Conservation (phyloP, 53 echinoderm and acorn worm species). For the Astropecten irregularis region DNA sequence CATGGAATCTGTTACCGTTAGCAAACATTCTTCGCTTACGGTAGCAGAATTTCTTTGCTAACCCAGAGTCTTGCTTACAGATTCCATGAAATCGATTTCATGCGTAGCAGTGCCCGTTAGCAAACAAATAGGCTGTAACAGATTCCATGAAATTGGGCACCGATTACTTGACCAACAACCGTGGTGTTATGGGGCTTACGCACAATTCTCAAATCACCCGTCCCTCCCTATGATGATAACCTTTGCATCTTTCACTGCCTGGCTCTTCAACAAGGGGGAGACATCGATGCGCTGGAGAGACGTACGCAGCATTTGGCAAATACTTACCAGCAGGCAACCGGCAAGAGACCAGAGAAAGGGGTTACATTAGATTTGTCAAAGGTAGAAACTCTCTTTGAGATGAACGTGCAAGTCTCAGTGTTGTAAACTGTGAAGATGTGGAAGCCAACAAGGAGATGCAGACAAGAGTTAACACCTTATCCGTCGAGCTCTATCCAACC, state of each 20-base stretch:
- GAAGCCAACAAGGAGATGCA: background rate
- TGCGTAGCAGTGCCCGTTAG: too few species aligned
- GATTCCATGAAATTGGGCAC: too few species aligned
- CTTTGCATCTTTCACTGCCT: conserved; percentile 41
- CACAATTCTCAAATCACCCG: background rate
- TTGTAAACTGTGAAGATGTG: background rate
- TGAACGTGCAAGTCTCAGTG: background rate
- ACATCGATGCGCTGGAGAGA: background rate
- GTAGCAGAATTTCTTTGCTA: too few species aligned
- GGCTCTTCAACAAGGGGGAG: background rate
- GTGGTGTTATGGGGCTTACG: conserved; percentile 3
- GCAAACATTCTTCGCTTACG: too few species aligned
- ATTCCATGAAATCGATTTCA: too few species aligned
- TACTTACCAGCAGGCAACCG: background rate
- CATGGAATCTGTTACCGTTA: too few species aligned
- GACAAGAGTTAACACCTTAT: conserved; percentile 26
- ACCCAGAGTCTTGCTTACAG: too few species aligned
- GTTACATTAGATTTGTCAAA: conserved; percentile 20
- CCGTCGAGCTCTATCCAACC: background rate
- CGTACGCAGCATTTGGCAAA: background rate
- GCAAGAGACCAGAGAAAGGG: background rate
- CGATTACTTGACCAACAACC: conserved; percentile 31
- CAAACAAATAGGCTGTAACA: too few species aligned
- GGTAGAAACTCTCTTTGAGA: conserved; percentile 35
- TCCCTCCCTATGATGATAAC: conserved; percentile 9